A percentile compares a stretch with the other conserved stretches of the same genome.
These are phyloP conservation scores for Philhelius pedissequus DNA, from an alignment of 2,888 invertebrate genomes.

Conservation along the genomic window DNA sequence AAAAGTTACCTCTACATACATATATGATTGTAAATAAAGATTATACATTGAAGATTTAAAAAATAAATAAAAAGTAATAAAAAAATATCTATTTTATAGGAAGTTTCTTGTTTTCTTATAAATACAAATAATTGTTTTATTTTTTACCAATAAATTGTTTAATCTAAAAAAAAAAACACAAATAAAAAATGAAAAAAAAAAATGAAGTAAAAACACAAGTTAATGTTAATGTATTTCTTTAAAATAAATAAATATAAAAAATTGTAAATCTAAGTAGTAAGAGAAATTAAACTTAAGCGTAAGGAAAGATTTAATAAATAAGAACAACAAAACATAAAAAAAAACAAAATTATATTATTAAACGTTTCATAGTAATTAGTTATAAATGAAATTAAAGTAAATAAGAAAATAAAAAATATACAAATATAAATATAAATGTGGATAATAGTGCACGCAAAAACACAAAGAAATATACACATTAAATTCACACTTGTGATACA, in stretches of 20 bases:
- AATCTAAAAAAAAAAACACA: slow-evolving; percentile 26
- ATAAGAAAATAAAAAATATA: background rate
- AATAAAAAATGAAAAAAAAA: slow-evolving; percentile 12
- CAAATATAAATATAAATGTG: slow-evolving; percentile 29
- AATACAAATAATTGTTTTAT: slow-evolving; percentile 54
- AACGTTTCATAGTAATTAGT: slow-evolving; percentile 65
- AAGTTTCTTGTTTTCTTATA: slow-evolving; percentile 68
- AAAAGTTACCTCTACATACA: slow-evolving; percentile 36
- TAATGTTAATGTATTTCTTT: slow-evolving; percentile 67
- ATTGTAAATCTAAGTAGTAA: slow-evolving; percentile 56
- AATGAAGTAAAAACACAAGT: slow-evolving; percentile 33
- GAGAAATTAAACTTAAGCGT: slow-evolving; percentile 25
- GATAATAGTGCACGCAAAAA: slow-evolving; percentile 57
- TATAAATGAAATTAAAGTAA: slow-evolving; percentile 35
- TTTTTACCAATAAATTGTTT: slow-evolving; percentile 63
- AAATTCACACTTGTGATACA: slow-evolving; percentile 61
- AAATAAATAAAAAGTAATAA: slow-evolving; percentile 41
- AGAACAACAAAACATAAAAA: slow-evolving; percentile 1
- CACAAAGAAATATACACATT: slow-evolving; percentile 23
- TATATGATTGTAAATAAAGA: slow-evolving; percentile 59
- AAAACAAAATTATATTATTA: slow-evolving; percentile 33
- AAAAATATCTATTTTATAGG: slow-evolving; percentile 65
- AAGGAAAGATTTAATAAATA: slow-evolving; percentile 18
- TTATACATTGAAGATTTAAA: slow-evolving; percentile 47
- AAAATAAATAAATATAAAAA: slow-evolving; percentile 22